Conservation (phyloP, 2,888 invertebrate species). For the Pollenia griseotomentosa region DNA sequence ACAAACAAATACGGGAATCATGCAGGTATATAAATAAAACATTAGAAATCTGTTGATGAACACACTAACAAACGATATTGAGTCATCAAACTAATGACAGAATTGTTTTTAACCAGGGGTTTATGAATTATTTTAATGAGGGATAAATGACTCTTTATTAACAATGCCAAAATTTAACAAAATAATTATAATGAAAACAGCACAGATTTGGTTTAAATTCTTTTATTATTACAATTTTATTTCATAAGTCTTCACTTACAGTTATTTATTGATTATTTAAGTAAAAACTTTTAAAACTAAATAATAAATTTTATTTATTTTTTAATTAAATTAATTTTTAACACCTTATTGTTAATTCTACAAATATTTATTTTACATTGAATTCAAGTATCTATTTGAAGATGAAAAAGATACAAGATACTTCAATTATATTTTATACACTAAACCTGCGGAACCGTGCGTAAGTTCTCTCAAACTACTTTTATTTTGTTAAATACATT, state of each 20-base stretch:
- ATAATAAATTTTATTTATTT: background rate
- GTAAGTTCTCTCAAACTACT: conserved; percentile 47
- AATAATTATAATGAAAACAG: too few species aligned
- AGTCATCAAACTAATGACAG: conserved; percentile 35
- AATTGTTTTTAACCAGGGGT: conserved; percentile 40
- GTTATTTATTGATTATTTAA: conserved; percentile 7
- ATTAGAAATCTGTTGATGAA: conserved; percentile 17
- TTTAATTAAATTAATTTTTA: conserved; percentile 3
- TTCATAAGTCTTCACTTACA: background rate
- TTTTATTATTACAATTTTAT: background rate
- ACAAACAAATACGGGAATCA: conserved; percentile 3
- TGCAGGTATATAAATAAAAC: background rate
- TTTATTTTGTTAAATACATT: conserved; percentile 35
- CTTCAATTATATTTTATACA: conserved; percentile 44
- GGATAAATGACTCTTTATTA: conserved; percentile 16
- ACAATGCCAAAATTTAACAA: background rate
- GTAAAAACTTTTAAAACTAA: background rate
- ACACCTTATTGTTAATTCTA: conserved; percentile 28
- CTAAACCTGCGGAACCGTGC: conserved; percentile 20
- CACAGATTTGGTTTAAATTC: too few species aligned
- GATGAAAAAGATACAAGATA: conserved; percentile 1
- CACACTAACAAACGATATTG: conserved; percentile 9
- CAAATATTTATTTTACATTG: conserved; percentile 38
- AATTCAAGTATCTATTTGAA: conserved; percentile 28
- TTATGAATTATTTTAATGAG: conserved; percentile 4